Percentiles rank a stretch among this genome's conserved stretches.
Conservation (phyloP, 1,140 invertebrate genomes). For the Ips nitidus region DNA sequence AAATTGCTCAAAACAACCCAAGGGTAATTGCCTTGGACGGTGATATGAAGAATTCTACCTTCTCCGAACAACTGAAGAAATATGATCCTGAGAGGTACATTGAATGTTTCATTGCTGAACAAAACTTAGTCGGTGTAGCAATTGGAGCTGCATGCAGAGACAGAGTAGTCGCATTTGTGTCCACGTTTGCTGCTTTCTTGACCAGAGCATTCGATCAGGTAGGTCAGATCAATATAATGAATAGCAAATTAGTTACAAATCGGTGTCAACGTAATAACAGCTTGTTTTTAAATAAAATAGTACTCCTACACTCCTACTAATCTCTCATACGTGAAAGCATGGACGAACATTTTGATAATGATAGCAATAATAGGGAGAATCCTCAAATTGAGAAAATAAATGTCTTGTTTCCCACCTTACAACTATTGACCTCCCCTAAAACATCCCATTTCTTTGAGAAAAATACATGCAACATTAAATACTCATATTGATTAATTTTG, state of each 20-base stretch:
- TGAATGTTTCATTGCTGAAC: conserved; percentile 98
- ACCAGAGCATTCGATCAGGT: conserved; percentile 62
- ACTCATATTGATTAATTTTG: too few relatives aligned
- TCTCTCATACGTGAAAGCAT: too few relatives aligned
- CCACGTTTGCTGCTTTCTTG: conserved; percentile 98
- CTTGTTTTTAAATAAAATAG: too few relatives aligned
- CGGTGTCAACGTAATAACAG: too few relatives aligned
- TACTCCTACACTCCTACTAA: too few relatives aligned
- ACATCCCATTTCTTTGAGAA: too few relatives aligned
- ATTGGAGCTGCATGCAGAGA: conserved; percentile 89
- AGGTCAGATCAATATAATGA: background rate
- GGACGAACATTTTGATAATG: too few relatives aligned
- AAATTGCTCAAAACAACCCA: conserved; percentile 80
- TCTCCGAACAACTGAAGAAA: conserved; percentile 86
- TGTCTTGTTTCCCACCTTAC: too few relatives aligned
- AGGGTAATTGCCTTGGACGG: conserved; percentile 91
- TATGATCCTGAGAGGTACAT: conserved; percentile 78
- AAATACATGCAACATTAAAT: too few relatives aligned
- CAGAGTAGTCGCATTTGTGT: conserved; percentile 87
- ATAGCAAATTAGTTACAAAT: too few relatives aligned
- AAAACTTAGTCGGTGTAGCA: conserved; percentile 95
- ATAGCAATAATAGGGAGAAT: too few relatives aligned
- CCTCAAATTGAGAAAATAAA: background rate
- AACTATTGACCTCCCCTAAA: too few relatives aligned
- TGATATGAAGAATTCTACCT: conserved; percentile 99